Base-by-base conservation (phyloP, 1,140 invertebrate species). In the Hermatobates lingyangjiaoensis region DNA sequence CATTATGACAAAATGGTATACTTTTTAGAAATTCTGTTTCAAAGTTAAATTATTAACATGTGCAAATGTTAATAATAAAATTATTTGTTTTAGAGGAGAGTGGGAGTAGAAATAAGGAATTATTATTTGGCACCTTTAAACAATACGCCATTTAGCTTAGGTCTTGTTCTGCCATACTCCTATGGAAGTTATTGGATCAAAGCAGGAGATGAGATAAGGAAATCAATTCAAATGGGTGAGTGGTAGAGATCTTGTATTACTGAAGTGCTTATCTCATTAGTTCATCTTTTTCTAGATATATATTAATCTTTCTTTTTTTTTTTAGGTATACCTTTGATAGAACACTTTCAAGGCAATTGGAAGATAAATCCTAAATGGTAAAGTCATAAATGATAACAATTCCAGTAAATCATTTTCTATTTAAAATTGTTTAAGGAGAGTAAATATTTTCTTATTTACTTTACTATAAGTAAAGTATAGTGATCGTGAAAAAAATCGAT, bases 361-460 rank as follows among this genome's bases (percentile, higher is more conserved):
- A 79, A 79, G 61, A 72, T 93, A 18, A 86, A 93, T 70, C 87
- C 87, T 0, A 77, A 86, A 58, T 93, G 88, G 87, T 82, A 66
- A 66, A 58, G 51, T 45, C 1, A 45, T 20, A 18, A 21, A 49
- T 58, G n/a, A n/a, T n/a, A n/a, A n/a, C n/a, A n/a, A n/a, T n/a
- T n/a, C n/a, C n/a, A n/a, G n/a, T n/a, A n/a, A n/a, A n/a, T n/a
- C n/a, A n/a, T n/a, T n/a, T n/a, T n/a, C n/a, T n/a, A n/a, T n/a
- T n/a, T n/a, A n/a, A n/a, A n/a, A n/a, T n/a, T n/a, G n/a, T n/a
- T n/a, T n/a, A n/a, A n/a, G n/a, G n/a, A n/a, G n/a, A n/a, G n/a
- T n/a, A n/a, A n/a, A n/a, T n/a, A n/a, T n/a, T n/a, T n/a, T n/a
- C n/a, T n/a, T n/a, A n/a, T n/a, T n/a, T n/a, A n/a, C n/a, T n/a